Base-by-base conservation (phyloP, 1,140 invertebrate genomes). In the Magallana ariakensis region DNA sequence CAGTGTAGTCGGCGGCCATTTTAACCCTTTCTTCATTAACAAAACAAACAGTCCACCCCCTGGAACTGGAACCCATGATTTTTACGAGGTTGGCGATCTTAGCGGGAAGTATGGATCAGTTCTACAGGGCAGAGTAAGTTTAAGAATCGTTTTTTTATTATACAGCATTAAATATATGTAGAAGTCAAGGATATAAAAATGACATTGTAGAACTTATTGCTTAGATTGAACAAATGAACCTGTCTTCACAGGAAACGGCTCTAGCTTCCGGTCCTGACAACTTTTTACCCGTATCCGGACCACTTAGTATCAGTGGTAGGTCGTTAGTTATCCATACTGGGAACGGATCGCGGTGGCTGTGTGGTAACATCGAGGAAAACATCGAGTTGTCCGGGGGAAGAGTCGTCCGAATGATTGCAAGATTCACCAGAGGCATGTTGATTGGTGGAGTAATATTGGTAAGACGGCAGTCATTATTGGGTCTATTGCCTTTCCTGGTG, bases 371-470 rank as follows among this genome's bases (percentile, higher is more conserved):
- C 80, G 92, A 85, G 22, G 89, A 91, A 13, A 87, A 87, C 33
- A 87, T 86, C 2, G 19, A 22, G 15, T 57, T 57, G 54, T 84
- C 88, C 3, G 85, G 83, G 46, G 84, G 80, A 8, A 80, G 22
- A 7, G n/a, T 87, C 16, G 56, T 89, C 11, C 83, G 83, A 80
- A 86, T 87, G 15, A 81, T 54, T 54, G 87, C 90, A 10, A 66
- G 10, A 11, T 91, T 91, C 66, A 83, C 80, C 16, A 55, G 87
- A 13, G 97, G 97, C 0, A 97, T 96, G 94, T 97, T 97, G 1
- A 97, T 96, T 93, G 98, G 98, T n/a, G 98, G 98, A 91, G 96
- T 99, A 46, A 96, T 97, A 95, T 96, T 99, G 96, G 97, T 97
- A 92, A 93, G 94, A 46, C 33, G 3, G 33, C 33, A 46, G 33